A percentile compares a stretch with the other conserved stretches of the same genome.
Evolutionary conservation across 2,888 invertebrate genomes (phyloP).

Genomic region (Therioaphis trifolii): DNA sequence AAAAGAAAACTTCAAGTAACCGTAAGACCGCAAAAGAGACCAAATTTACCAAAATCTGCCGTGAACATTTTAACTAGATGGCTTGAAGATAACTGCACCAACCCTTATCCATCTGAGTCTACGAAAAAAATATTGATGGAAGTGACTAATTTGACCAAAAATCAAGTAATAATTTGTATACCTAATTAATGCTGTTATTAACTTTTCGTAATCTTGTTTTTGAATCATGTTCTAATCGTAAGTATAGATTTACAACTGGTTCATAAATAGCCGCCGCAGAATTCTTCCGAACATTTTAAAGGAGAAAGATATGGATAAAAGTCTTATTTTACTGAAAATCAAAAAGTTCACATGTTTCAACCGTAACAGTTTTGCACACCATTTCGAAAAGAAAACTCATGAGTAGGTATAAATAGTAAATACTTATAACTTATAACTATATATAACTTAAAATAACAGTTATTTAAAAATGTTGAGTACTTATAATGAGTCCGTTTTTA

Average conservation of each 20-base stretch:
- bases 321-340: conserved; percentile 44
- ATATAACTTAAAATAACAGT: too few relatives aligned
- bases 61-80: conserved; percentile 53
- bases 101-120: conserved; percentile 52
- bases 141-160: conserved; percentile 55
- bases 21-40: conserved; percentile 44
- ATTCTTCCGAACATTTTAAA: conserved; percentile 58
- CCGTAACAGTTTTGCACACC: conserved; percentile 33
- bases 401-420: conserved; percentile 42
- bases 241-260: conserved; percentile 55
- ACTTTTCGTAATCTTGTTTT: background rate
- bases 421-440: too few relatives aligned
- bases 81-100: conserved; percentile 55
- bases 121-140: conserved; percentile 58
- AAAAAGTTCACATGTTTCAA: conserved; percentile 60
- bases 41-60: conserved; percentile 56
- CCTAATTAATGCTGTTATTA: background rate
- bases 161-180: conserved; percentile 50
- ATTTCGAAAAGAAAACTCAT: conserved; percentile 39
- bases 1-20: conserved; percentile 55
- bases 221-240: conserved; percentile 2
- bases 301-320: conserved; percentile 49
- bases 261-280: conserved; percentile 60
- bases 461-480: too few relatives aligned
- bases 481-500: too few relatives aligned